Evolutionary conservation across 2,797 vertebrate species (phyloP).

Genomic region (Rhadinocentrus ornatus): DNA sequence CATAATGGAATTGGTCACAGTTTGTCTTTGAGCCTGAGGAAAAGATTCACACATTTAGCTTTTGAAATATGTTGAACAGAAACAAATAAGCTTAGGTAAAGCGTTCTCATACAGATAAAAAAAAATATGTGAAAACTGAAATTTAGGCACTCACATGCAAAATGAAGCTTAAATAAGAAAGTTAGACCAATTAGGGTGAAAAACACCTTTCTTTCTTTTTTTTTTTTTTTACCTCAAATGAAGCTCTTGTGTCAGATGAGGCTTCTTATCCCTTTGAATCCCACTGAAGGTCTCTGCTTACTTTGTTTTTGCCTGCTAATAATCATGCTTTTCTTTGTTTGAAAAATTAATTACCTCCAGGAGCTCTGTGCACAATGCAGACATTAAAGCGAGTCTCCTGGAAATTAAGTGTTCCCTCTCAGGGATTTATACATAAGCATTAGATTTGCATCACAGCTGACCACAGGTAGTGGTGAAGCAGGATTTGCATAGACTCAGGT

Average conservation of each 20-base stretch:
- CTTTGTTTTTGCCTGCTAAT: slow-evolving; percentile 16
- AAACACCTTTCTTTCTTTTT: not conserved
- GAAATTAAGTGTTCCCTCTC: slow-evolving; percentile 20
- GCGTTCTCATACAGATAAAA: slow-evolving; percentile 10
- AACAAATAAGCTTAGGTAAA: slow-evolving; percentile 33
- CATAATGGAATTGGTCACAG: slow-evolving; percentile 50
- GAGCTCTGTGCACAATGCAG: slow-evolving; percentile 38
- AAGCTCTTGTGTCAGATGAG: slow-evolving; percentile 29
- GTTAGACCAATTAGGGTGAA: slow-evolving; percentile 23
- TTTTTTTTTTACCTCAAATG: slow-evolving; percentile 43
- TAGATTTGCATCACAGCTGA: slow-evolving; percentile 69
- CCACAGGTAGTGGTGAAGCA: slow-evolving; percentile 50
- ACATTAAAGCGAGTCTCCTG: slow-evolving; percentile 39
- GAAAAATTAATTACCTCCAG: slow-evolving; percentile 51
- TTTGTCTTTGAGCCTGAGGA: slow-evolving; percentile 41
- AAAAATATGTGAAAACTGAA: slow-evolving; percentile 20
- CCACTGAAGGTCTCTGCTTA: slow-evolving; percentile 28
- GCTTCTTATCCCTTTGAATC: slow-evolving; percentile 32
- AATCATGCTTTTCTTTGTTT: slow-evolving; percentile 40
- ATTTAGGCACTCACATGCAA: not conserved
- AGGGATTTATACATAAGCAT: slow-evolving; percentile 50
- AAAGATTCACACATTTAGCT: slow-evolving; percentile 54
- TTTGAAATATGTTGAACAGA: slow-evolving; percentile 35
- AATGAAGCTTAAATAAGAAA: slow-evolving; percentile 6
- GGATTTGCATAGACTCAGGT: slow-evolving; percentile 66